Percentiles rank a stretch among this genome's conserved stretches.
Evolutionary conservation across 35 echinoderm and acorn worm genomes (phyloP).

Genomic region (Apostichopus californicus): DNA sequence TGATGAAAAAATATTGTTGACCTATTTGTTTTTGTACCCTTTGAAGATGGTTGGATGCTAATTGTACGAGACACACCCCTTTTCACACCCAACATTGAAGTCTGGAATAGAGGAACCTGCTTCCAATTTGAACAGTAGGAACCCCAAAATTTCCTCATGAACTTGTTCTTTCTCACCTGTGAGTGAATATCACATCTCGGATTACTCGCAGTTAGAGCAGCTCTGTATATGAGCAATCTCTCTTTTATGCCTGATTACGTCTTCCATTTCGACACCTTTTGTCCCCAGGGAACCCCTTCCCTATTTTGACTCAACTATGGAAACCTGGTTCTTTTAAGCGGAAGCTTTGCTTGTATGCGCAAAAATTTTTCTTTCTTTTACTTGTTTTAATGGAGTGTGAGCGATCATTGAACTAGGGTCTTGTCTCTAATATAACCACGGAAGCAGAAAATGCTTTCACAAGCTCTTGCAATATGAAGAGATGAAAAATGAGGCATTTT

Average conservation of each 20-base stretch:
- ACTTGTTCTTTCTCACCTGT: conserved; percentile 46
- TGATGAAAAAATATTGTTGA: too few species aligned
- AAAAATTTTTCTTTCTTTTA: not conserved
- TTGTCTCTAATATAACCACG: conserved; percentile 15
- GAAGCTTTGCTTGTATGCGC: conserved; percentile 29
- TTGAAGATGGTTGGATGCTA: too few species aligned
- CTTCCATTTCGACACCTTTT: conserved; percentile 50
- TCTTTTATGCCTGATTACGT: conserved; percentile 57
- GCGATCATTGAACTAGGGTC: conserved; percentile 50
- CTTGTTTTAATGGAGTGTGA: conserved; percentile 4
- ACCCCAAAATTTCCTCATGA: conserved; percentile 9
- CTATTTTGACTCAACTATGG: conserved; percentile 14
- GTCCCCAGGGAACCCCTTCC: conserved; percentile 26
- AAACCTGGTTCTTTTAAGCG: not conserved
- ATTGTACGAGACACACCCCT: not conserved
- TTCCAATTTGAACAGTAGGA: not conserved
- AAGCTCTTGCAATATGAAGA: not conserved
- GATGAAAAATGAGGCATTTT: not conserved
- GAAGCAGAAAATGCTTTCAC: conserved; percentile 16
- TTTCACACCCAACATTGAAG: not conserved
- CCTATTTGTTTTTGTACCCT: too few species aligned
- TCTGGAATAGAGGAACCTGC: not conserved
- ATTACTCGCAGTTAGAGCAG: conserved; percentile 8
- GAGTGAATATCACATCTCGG: conserved; percentile 40
- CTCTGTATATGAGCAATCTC: conserved; percentile 37